phyloP scores from a whole-genome alignment of 2,113 vertebrate species.

The Origma solitaria region DNA sequence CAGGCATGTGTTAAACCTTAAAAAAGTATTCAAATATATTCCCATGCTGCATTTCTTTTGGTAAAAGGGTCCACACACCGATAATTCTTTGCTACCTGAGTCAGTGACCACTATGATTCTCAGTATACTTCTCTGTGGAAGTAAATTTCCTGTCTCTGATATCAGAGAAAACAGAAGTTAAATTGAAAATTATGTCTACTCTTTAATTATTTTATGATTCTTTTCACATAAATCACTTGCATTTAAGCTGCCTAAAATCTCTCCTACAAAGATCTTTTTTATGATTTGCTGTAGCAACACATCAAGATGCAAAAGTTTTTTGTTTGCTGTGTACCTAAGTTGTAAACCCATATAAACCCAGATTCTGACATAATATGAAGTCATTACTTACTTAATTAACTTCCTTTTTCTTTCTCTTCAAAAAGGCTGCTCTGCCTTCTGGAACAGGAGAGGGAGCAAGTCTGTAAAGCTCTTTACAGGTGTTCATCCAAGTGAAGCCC shows the following conservation, averaged over 20 bases:
- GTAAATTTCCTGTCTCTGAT: not conserved
- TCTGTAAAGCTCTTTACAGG: not conserved
- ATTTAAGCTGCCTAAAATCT: slow-evolving; percentile 21
- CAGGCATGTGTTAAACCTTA: not conserved
- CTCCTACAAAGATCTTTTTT: not conserved
- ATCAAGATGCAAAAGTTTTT: not conserved
- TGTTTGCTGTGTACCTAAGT: slow-evolving; percentile 13
- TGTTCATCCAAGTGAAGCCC: not conserved
- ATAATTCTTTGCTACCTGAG: not conserved
- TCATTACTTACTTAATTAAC: not conserved
- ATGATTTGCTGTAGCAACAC: not conserved
- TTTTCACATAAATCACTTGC: slow-evolving; percentile 20
- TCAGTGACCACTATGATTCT: no score
- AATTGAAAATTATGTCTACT: slow-evolving; percentile 8
- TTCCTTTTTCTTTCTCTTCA: not conserved
- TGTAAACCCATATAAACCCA: not conserved
- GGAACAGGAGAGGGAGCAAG: not conserved
- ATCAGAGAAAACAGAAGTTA: not conserved
- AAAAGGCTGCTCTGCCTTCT: not conserved
- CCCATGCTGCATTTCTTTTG: not conserved
- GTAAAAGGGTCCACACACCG: not conserved
- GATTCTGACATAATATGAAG: not conserved
- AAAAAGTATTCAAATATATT: not conserved
- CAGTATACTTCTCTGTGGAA: no score
- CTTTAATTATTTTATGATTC: slow-evolving; percentile 37